Evolutionary conservation across 1,140 invertebrate species (phyloP).

Genomic region (Macrocentrus cingulum): DNA sequence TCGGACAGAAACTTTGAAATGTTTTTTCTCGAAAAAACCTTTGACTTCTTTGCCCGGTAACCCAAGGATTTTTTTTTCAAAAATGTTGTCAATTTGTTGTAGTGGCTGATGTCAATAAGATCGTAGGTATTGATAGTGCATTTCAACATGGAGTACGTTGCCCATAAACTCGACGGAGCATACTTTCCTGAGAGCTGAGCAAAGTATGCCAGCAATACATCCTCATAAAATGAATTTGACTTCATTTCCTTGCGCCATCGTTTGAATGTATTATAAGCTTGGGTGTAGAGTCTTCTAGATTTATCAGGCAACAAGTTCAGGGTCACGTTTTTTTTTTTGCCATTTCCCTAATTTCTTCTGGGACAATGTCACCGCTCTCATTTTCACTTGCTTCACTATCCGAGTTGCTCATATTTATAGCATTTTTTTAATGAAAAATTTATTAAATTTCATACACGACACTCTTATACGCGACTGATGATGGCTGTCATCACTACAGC

Average conservation of each 20-base stretch:
- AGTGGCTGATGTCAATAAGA: constrained; percentile 12
- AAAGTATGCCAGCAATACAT: not conserved
- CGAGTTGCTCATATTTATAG: not conserved
- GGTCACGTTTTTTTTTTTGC: not conserved
- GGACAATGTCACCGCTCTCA: not conserved
- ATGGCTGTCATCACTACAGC: too few relatives aligned
- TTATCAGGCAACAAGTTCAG: not conserved
- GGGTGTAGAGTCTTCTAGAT: not conserved
- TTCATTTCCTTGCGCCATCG: not conserved
- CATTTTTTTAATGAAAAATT: too few relatives aligned
- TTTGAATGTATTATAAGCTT: not conserved
- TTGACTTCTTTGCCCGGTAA: constrained; percentile 15
- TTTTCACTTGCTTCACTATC: not conserved
- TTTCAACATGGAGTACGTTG: constrained; percentile 7
- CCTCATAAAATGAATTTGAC: not conserved
- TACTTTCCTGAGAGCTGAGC: constrained; percentile 1
- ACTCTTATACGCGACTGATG: too few relatives aligned
- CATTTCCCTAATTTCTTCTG: not conserved
- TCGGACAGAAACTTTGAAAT: constrained; percentile 9
- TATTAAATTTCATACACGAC: too few relatives aligned
- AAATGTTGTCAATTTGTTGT: constrained; percentile 20
- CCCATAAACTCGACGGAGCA: constrained; percentile 1
- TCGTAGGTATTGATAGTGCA: not conserved
- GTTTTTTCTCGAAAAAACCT: constrained; percentile 10
- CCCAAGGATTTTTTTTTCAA: constrained; percentile 22